Evolutionary conservation across 2,113 vertebrate genomes (phyloP).

Genomic region (Opisthocomus hoazin): DNA sequence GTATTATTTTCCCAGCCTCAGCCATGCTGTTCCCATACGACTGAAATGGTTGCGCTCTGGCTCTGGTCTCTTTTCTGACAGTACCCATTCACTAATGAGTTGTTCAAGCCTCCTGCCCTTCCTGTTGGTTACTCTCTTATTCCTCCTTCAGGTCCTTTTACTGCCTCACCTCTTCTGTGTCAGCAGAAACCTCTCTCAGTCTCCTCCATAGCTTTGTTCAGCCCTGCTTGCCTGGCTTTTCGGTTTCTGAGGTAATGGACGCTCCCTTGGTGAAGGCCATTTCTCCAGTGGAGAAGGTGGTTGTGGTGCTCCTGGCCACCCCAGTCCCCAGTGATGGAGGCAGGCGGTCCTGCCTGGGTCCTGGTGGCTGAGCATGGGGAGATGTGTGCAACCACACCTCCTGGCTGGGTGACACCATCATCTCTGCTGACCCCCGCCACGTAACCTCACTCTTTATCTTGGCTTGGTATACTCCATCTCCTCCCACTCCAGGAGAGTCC

Average conservation of each 20-base stretch:
- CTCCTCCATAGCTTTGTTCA: not conserved
- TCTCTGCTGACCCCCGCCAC: not conserved
- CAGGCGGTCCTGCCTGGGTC: not conserved
- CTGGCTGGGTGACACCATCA: not conserved
- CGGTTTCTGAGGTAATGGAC: not conserved
- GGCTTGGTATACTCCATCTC: not conserved
- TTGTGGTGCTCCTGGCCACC: rapidly evolving
- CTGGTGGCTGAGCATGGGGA: not conserved
- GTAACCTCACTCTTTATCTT: not conserved
- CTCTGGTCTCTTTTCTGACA: not conserved
- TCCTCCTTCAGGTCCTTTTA: not conserved
- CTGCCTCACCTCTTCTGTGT: not conserved
- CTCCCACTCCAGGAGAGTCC: not conserved
- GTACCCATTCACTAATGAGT: not conserved
- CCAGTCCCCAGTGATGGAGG: not conserved
- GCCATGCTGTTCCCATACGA: not conserved
- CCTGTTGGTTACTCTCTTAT: not conserved
- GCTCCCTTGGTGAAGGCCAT: not conserved
- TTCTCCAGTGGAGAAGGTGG: not conserved
- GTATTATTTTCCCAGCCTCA: not conserved
- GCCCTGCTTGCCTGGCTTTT: not conserved
- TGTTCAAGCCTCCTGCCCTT: not conserved
- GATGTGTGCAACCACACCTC: not conserved
- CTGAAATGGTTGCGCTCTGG: not conserved
- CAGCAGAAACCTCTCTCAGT: not conserved